Conservation (phyloP, 2,888 invertebrate species). For the Thereva nobilitata region DNA sequence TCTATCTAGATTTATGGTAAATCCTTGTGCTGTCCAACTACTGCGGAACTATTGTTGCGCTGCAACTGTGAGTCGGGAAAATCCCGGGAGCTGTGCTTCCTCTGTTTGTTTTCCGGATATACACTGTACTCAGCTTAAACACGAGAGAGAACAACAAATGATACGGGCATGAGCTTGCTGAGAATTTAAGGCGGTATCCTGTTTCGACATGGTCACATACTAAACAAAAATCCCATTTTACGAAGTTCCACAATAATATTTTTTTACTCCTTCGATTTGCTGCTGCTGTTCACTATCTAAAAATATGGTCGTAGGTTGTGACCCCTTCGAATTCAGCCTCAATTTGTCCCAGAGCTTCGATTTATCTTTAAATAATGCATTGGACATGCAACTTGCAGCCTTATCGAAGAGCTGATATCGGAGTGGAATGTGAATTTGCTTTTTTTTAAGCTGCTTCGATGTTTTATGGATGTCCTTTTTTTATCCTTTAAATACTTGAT, state of each 20-base stretch:
- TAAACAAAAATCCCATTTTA: conserved; percentile 30
- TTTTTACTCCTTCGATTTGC: conserved; percentile 4
- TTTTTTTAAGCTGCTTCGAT: no score
- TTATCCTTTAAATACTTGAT: no score
- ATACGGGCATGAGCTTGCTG: not conserved
- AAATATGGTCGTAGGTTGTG: not conserved
- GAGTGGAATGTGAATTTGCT: no score
- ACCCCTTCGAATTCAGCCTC: conserved; percentile 3
- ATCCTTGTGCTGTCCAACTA: conserved; percentile 14
- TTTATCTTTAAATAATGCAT: conserved; percentile 33
- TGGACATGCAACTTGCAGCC: conserved; percentile 24
- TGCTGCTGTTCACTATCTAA: not conserved
- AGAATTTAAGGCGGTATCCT: not conserved
- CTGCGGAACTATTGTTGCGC: conserved; percentile 12
- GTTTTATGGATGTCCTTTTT: no score
- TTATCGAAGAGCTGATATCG: conserved; percentile 26
- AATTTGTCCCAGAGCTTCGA: conserved; percentile 28
- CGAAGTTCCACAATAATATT: not conserved
- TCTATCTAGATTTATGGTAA: conserved; percentile 32
- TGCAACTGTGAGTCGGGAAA: conserved; percentile 20
- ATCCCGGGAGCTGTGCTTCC: conserved; percentile 24
- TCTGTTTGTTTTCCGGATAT: conserved; percentile 25
- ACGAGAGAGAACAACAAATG: conserved; percentile 12
- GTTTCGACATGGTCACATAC: conserved; percentile 1
- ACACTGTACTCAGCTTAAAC: conserved; percentile 17